phyloP scores from a whole-genome alignment of 2,888 invertebrate genomes.

The Drosophila bunnanda region DNA sequence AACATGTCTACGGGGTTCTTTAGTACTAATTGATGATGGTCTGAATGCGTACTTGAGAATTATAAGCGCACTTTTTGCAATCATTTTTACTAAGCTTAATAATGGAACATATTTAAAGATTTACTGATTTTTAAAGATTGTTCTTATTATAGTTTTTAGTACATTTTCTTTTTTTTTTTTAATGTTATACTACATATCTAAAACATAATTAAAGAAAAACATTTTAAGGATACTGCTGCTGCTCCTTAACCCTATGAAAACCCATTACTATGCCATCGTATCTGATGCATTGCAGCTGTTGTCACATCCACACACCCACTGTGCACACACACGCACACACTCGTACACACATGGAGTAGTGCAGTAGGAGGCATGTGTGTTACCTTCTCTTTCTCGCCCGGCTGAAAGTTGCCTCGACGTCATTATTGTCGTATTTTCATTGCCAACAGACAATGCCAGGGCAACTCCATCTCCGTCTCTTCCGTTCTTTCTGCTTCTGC shows the following conservation, averaged over 20 bases:
- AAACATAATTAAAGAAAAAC: not conserved
- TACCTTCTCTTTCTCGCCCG: conserved; percentile 45
- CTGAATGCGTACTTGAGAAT: not conserved
- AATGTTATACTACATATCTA: too few species aligned
- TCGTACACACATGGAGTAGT: conserved; percentile 5
- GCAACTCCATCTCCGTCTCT: conserved; percentile 55
- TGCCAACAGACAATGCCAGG: conserved; percentile 81
- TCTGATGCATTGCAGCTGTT: conserved; percentile 18
- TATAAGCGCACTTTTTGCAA: not conserved
- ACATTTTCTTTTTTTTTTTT: too few species aligned
- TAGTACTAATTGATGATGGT: too few species aligned
- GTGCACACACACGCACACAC: conserved; percentile 21
- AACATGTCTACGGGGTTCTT: not conserved
- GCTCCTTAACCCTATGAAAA: not conserved
- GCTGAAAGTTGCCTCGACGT: conserved; percentile 29
- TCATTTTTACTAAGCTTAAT: not conserved
- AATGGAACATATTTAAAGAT: not conserved
- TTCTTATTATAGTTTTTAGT: too few species aligned
- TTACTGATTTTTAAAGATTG: not conserved
- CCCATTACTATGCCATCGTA: conserved; percentile 5
- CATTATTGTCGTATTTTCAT: conserved; percentile 72
- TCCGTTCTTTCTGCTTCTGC: conserved; percentile 30
- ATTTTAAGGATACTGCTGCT: not conserved
- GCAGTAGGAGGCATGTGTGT: conserved; percentile 58
- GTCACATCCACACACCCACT: conserved; percentile 13